phyloP scores from a whole-genome alignment of 1,140 invertebrate genomes.

The Sycophila sp. region DNA sequence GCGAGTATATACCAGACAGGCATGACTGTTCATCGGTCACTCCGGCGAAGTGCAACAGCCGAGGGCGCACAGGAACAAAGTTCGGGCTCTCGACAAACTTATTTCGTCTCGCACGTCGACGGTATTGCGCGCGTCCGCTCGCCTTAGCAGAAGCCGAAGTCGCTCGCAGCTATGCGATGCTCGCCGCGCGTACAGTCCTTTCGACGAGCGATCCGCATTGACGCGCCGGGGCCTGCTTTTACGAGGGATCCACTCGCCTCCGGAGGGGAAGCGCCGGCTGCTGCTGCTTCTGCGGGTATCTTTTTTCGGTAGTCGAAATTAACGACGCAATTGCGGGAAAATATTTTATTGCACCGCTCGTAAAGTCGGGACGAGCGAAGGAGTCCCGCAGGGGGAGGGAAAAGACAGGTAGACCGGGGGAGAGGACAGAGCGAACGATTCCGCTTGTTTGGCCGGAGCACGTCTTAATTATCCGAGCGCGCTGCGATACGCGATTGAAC shows the following conservation, averaged over 20 bases:
- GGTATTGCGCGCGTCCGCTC: too few relatives aligned
- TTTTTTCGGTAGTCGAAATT: not conserved
- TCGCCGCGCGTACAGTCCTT: not conserved
- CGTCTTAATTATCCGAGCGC: not conserved
- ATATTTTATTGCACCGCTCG: slow-evolving; percentile 13
- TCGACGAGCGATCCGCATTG: not conserved
- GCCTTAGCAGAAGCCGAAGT: not conserved
- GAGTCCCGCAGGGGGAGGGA: not conserved
- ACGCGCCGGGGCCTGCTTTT: slow-evolving; percentile 11
- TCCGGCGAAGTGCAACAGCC: too few relatives aligned
- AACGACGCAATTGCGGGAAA: slow-evolving; percentile 23
- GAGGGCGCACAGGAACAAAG: too few relatives aligned
- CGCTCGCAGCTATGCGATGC: not conserved
- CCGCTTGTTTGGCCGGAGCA: not conserved
- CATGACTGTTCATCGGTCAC: too few relatives aligned
- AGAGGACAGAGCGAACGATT: not conserved
- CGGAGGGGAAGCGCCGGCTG: not conserved
- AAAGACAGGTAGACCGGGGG: not conserved
- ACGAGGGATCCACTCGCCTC: not conserved
- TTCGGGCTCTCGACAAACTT: too few relatives aligned
- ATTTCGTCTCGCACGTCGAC: too few relatives aligned
- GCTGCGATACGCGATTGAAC: not conserved
- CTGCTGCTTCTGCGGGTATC: not conserved
- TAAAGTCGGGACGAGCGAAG: slow-evolving; percentile 1
- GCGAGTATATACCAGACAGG: too few relatives aligned